Evolutionary conservation across 2,888 invertebrate genomes (phyloP), one percentile per base, ranked within the genome.

Genomic region (Conus canariensis): DNA sequence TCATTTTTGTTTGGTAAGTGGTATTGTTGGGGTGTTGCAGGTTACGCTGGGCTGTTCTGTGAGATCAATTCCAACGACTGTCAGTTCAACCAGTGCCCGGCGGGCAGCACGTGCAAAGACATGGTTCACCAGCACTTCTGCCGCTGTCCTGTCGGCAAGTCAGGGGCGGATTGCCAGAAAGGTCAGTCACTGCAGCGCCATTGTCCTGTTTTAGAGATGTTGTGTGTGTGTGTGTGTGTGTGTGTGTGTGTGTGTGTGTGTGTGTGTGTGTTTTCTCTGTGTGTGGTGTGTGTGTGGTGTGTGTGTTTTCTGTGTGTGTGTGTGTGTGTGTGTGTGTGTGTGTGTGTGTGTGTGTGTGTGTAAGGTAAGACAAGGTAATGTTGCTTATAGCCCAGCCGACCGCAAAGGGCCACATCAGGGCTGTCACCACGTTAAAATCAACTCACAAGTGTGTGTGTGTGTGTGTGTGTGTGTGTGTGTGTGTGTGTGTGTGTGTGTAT

Each of bases 81-180:
- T 95, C 97, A 97, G 83, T 97, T 98, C 0, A 97, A 97, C 94
- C 98, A 98, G 19, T 99, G 99, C 95, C 97, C 93, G 9, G 91
- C 90, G 19, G 77, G 70, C 14, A 92, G 93, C 64, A 90, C 90
- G 0, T 96, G 96, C 92, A 93, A 95, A 14, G 96, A 96, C 91
- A 94, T 95, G 85, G 92, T 96, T 83, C 98, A 98, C 93, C 97
- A 98, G 94, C 98, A 98, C 97, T 98, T 98, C 96, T 99, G 99
- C 95, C 98, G 99, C 96, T 99, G 99, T 97, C 99, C 99, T 14
- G 98, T 99, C 96, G 99, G 99, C 95, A 97, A 98, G 94, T 99
- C 99, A 56, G 99, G 99, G 88, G 98, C 99, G 95, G 98, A 99
- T 95, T 99, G 99, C 95, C 97, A 99, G 95, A 99, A 99, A 97